Percentiles rank a stretch among this genome's conserved stretches.
Conservation (phyloP, 1,140 invertebrate species). For the Drosophila prosaltans region DNA sequence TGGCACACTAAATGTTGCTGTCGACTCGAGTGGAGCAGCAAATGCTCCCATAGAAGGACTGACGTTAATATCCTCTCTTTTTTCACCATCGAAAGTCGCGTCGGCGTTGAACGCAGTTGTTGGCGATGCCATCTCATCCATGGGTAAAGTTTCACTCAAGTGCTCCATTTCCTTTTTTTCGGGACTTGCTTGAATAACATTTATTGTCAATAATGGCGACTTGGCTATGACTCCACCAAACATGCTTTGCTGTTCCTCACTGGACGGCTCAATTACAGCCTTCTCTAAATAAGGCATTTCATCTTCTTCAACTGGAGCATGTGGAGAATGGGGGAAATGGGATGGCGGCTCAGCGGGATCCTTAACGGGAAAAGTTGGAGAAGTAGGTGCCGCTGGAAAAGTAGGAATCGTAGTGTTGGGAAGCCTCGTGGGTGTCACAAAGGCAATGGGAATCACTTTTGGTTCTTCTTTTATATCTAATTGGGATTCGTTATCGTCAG, state of each 20-base stretch:
- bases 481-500: neutral
- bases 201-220: slow-evolving; percentile 36
- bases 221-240: slow-evolving; percentile 46
- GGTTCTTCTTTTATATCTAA: neutral
- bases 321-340: slow-evolving; percentile 70
- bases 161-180: slow-evolving; percentile 16
- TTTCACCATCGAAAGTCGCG: slow-evolving; percentile 41
- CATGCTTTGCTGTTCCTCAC: slow-evolving; percentile 25
- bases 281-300: slow-evolving; percentile 58
- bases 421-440: slow-evolving; percentile 12
- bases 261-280: slow-evolving; percentile 36
- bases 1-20: slow-evolving; percentile 35
- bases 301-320: slow-evolving; percentile 40
- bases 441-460: slow-evolving; percentile 1
- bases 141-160: slow-evolving; percentile 28
- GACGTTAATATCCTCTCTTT: neutral
- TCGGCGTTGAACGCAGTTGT: slow-evolving; percentile 22
- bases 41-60: neutral
- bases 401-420: slow-evolving; percentile 23
- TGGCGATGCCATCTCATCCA: slow-evolving; percentile 17
- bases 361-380: slow-evolving; percentile 68
- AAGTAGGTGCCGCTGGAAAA: slow-evolving; percentile 36
- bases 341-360: slow-evolving; percentile 23
- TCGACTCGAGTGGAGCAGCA: slow-evolving; percentile 10
- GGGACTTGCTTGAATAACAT: slow-evolving; percentile 51